Conservation (phyloP, 2,888 invertebrate genomes). For the Athalia cordata region DNA sequence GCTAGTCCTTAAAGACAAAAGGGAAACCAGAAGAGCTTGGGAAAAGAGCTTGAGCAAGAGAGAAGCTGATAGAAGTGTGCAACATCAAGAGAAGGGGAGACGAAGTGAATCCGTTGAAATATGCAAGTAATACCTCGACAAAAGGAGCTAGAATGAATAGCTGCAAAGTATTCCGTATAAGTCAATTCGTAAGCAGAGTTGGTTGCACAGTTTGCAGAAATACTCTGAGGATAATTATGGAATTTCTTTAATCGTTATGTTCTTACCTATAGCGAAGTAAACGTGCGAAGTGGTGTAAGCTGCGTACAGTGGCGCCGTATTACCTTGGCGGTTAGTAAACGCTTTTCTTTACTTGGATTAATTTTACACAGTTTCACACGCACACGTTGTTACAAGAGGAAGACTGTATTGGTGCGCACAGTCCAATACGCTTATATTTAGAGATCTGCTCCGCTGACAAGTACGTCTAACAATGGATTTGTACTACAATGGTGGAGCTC, state of each 20-base stretch:
- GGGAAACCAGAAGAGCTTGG: too few relatives aligned
- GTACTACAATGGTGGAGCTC: constrained; percentile 11
- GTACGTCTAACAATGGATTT: constrained; percentile 23
- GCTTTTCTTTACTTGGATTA: too few relatives aligned
- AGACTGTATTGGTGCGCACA: too few relatives aligned
- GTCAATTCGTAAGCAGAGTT: constrained; percentile 58
- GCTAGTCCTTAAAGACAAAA: too few relatives aligned
- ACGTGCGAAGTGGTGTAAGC: too few relatives aligned
- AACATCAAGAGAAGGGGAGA: not conserved
- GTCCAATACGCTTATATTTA: not conserved
- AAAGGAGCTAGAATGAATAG: constrained; percentile 16
- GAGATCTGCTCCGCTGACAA: constrained; percentile 34
- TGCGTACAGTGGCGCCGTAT: too few relatives aligned
- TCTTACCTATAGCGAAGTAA: too few relatives aligned
- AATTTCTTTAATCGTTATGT: not conserved
- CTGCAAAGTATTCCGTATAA: constrained; percentile 41
- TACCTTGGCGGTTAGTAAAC: too few relatives aligned
- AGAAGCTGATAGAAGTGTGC: too few relatives aligned
- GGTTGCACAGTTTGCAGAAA: constrained; percentile 58
- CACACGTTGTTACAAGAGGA: too few relatives aligned
- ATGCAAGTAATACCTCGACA: constrained; percentile 32
- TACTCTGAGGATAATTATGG: constrained; percentile 43
- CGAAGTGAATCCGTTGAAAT: constrained; percentile 35
- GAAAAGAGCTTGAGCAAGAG: too few relatives aligned
- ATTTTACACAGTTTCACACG: too few relatives aligned